Conservation (phyloP, 1,140 invertebrate genomes). For the Lucilia cuprina region DNA sequence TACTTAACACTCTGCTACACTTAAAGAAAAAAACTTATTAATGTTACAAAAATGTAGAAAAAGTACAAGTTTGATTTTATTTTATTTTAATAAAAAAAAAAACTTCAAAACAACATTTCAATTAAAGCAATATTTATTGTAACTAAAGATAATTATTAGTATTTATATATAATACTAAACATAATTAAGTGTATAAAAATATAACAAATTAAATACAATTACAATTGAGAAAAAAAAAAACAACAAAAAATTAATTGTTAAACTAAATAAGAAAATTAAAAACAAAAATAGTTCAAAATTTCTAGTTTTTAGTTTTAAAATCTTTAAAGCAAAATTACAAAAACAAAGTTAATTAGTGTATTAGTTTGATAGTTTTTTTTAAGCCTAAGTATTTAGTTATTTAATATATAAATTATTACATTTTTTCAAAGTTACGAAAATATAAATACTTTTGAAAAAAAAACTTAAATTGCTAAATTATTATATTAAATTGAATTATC, state of each 20-base stretch:
- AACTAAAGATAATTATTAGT: slow-evolving; percentile 19
- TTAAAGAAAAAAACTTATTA: not conserved
- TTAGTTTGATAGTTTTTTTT: not conserved
- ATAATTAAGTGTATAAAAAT: not conserved
- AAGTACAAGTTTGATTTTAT: not conserved
- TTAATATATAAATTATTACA: not conserved
- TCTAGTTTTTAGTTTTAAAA: not conserved
- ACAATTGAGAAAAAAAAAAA: not conserved
- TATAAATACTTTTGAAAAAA: not conserved
- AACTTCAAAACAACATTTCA: not conserved
- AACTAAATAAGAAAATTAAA: not conserved
- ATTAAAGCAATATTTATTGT: slow-evolving; percentile 10
- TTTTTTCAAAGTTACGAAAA: not conserved
- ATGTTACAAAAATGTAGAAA: not conserved
- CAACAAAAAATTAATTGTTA: not conserved
- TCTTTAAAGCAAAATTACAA: not conserved
- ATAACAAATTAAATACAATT: not conserved
- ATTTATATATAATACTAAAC: not conserved
- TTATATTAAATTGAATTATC: no score
- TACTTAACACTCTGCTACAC: no score
- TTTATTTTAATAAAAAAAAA: not conserved
- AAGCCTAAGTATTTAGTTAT: not conserved
- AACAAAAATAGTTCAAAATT: not conserved
- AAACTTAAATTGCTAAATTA: no score
- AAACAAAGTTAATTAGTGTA: not conserved